phyloP scores from a whole-genome alignment of 2,888 invertebrate species.

The Eurytoma adleriae region DNA sequence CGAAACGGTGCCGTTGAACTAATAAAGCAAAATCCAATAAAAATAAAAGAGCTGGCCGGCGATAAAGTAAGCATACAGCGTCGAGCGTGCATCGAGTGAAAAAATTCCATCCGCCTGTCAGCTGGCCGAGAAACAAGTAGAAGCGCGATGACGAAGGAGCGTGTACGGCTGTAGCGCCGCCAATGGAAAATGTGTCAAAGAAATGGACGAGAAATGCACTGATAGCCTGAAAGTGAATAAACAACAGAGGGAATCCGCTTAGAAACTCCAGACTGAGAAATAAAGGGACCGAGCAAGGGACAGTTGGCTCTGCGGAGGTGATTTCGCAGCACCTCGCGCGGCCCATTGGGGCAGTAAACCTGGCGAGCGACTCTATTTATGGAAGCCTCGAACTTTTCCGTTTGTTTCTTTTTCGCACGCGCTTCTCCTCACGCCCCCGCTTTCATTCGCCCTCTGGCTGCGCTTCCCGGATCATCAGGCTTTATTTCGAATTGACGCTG shows the following conservation, averaged over 20 bases:
- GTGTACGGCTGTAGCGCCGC: neutral
- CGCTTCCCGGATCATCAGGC: neutral
- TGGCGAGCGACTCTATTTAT: conserved; percentile 36
- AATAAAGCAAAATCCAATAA: neutral
- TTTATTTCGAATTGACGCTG: neutral
- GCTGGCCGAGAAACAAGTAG: neutral
- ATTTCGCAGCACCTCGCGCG: neutral
- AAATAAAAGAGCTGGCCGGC: neutral
- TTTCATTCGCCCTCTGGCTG: neutral
- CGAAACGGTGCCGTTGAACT: neutral
- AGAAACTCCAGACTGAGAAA: neutral
- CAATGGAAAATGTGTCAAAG: neutral
- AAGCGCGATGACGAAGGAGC: neutral
- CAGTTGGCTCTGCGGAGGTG: neutral
- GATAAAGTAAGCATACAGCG: neutral
- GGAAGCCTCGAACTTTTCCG: conserved; percentile 41
- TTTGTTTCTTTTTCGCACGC: neutral
- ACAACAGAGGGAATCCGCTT: neutral
- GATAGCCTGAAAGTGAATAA: neutral
- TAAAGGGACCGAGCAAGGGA: neutral
- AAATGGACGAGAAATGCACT: neutral
- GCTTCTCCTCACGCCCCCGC: neutral
- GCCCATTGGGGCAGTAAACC: conserved; percentile 42
- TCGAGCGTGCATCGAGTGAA: neutral
- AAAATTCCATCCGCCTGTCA: neutral